phyloP scores from a whole-genome alignment of 1,140 invertebrate genomes.

The Apis cerana region DNA sequence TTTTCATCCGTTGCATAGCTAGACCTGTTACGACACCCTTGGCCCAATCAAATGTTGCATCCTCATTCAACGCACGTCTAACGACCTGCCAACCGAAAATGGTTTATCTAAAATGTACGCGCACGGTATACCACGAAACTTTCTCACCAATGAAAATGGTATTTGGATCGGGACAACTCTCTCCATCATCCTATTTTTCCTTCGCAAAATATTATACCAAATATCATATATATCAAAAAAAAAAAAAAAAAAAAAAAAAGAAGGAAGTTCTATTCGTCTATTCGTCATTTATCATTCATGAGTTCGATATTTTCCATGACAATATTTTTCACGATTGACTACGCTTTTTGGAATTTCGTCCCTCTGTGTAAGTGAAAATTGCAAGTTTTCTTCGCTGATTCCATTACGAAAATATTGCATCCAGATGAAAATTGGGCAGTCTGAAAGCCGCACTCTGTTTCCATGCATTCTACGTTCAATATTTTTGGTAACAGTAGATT shows the following conservation, averaged over 20 bases:
- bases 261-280: too few species aligned
- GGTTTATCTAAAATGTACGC: constrained; percentile 65
- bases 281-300: background rate
- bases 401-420: background rate
- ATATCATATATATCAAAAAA: too few species aligned
- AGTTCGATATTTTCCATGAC: background rate
- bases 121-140: constrained; percentile 51
- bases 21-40: background rate
- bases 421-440: background rate
- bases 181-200: too few species aligned
- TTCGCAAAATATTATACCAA: too few species aligned
- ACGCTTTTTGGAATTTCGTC: background rate
- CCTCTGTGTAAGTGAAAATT: background rate
- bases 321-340: background rate
- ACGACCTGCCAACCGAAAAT: constrained; percentile 57
- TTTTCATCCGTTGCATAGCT: background rate
- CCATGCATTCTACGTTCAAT: background rate
- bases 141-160: constrained; percentile 53
- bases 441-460: background rate
- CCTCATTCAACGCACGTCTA: constrained; percentile 67
- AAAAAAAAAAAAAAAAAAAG: too few species aligned
- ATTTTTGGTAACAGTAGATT: background rate
- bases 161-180: constrained; percentile 22
- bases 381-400: too few species aligned
- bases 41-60: constrained; percentile 13